Percentiles rank a stretch among this genome's conserved stretches.
Evolutionary conservation across 1,140 invertebrate genomes (phyloP).

Genomic region (Laupala kohalensis): DNA sequence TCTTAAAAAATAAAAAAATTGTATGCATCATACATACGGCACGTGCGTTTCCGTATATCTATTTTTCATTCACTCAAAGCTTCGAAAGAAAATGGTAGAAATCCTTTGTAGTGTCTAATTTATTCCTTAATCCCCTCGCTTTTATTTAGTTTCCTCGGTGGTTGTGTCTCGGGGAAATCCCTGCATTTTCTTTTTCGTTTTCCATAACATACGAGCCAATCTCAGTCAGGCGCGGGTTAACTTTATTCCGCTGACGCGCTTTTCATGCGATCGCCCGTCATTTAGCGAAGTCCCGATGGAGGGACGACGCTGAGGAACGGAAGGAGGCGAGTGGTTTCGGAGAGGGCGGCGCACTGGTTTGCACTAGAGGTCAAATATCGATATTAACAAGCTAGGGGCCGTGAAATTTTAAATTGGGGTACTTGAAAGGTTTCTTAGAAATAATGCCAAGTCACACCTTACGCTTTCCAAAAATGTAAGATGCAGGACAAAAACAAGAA

Average conservation of each 20-base stretch:
- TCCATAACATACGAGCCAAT: not conserved
- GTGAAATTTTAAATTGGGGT: no score
- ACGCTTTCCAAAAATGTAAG: no score
- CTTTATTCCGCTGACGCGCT: not conserved
- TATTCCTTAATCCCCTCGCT: not conserved
- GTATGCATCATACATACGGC: not conserved
- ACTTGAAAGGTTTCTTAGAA: no score
- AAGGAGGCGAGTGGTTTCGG: no score
- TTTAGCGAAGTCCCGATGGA: not conserved
- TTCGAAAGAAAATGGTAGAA: not conserved
- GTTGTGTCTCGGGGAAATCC: not conserved
- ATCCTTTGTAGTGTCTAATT: not conserved
- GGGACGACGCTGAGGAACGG: no score
- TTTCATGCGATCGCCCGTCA: not conserved
- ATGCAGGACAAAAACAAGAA: no score
- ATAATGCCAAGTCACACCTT: no score
- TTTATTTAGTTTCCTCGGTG: no score
- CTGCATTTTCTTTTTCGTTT: not conserved
- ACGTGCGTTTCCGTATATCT: not conserved
- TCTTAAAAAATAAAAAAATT: not conserved
- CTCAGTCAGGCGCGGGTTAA: not conserved
- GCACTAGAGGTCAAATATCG: no score
- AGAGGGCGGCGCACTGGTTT: no score
- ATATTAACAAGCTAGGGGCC: no score
- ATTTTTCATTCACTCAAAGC: not conserved